A percentile compares a stretch with the other conserved stretches of the same genome.
phyloP scores from a whole-genome alignment of 2,113 vertebrate species.

The Amazona guildingii region DNA sequence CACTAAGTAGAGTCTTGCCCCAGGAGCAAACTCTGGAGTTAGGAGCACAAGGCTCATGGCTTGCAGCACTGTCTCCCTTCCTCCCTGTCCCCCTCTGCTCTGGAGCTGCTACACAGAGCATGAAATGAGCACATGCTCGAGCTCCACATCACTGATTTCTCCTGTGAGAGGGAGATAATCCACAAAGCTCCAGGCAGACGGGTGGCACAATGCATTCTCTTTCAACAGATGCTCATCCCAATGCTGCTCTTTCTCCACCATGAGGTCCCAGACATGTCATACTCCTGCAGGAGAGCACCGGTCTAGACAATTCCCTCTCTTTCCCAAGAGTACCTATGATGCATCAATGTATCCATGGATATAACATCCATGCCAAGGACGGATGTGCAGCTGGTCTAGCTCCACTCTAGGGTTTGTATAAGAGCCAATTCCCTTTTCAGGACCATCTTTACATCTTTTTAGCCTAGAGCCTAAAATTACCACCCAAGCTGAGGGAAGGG shows the following conservation, averaged over 20 bases:
- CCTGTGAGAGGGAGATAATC: background rate
- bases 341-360: background rate
- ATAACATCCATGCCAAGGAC: background rate
- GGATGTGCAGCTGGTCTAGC: background rate
- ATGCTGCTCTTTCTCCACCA: background rate
- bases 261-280: background rate
- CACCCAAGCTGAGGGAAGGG: background rate
- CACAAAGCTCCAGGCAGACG: background rate
- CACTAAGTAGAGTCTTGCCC: background rate
- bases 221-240: background rate
- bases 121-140: background rate
- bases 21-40: background rate
- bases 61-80: background rate
- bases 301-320: background rate
- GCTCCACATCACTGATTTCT: background rate
- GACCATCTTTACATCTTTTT: background rate
- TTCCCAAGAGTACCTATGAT: background rate
- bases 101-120: background rate
- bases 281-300: background rate
- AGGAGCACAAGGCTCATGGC: background rate
- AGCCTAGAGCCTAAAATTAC: background rate
- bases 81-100: background rate
- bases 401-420: background rate
- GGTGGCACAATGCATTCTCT: background rate
- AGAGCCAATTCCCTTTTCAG: background rate